Base-by-base conservation (phyloP, 2,888 invertebrate genomes). In the Frankliniella intonsa region DNA sequence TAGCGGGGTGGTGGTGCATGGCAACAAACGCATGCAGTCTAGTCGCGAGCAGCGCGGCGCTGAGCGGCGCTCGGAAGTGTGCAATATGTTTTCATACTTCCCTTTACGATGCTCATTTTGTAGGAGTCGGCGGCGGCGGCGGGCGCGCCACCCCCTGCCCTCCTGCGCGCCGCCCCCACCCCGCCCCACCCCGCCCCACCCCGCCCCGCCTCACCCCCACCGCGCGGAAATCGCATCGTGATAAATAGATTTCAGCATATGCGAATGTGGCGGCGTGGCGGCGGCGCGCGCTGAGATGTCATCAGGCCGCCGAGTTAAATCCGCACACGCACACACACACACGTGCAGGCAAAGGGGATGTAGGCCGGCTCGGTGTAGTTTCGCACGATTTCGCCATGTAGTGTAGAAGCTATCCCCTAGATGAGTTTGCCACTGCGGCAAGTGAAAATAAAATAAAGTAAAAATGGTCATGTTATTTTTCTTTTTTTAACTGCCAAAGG, bases 21-120 rank as follows among this genome's bases (percentile, higher is more conserved):
- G 38, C 38, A 38, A 38, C 38, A 38, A 38, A 38, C 38, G 38
- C 2, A 55, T 12, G 14, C 55, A 19, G 17, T 14, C 55, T 7
- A 5, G 14, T 14, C 55, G 38, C 38, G 38, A 38, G 38, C 38
- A 38, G 38, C 38, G n/a, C n/a, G n/a, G n/a, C n/a, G n/a, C n/a
- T n/a, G n/a, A n/a, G 55, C n/a, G 19, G 19, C 17, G 69, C 69
- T 69, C 19, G 69, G 22, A 69, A 69, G 69, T 69, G 69, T 22
- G 69, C 69, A 69, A 69, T 69, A 69, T 69, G 69, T 69, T 69
- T 69, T 69, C 69, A 69, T 69, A 69, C 69, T 69, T 69, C 69
- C 38, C 69, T 69, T 69, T 69, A 69, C 69, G 69, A 69, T 69
- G 69, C 69, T 69, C 69, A 69, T 69, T 69, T 69, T 69, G 22